Base-by-base conservation (phyloP, 2,888 invertebrate species). In the Nomada ferruginata region DNA sequence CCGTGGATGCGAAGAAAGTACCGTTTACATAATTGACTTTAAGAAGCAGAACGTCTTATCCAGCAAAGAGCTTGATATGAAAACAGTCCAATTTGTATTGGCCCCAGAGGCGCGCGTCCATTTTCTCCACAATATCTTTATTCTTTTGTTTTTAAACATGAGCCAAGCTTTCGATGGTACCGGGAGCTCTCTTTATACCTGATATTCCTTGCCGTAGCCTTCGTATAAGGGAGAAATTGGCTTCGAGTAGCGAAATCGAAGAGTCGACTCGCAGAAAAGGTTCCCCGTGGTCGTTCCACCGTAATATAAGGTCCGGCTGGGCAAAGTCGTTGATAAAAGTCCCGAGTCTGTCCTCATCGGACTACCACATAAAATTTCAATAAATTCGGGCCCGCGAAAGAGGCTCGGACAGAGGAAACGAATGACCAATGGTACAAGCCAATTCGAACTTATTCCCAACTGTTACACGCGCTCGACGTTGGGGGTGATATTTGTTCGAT, bases 331-430 rank as follows among this genome's bases (percentile, higher is more conserved):
- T 89, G 86, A 90, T 90, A 90, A 90, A 90, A 90, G 85, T 88
- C 85, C 72, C 75, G 75, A 89, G 89, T 83, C 81, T 85, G 88
- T 88, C 87, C 87, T 90, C 89, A 86, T 89, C 89, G 87, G 80
- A 82, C 82, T 83, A 85, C 87, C 86, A 89, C 88, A 90, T 90
- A 90, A 90, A 90, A 90, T 90, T 90, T 90, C 90, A 90, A 90
- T 90, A 90, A 90, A 90, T 90, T 86, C 85, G 83, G 44, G 55
- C 60, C 76, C 72, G 68, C 79, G 78, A 79, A 88, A 76, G 64
- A 68, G 66, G 60, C 63, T 65, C 42, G 83, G 84, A 65, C 75
- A 72, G 76, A 75, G 70, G 85, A 83, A 90, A 84, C 83, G 79
- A 83, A 89, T 85, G 82, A 86, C 72, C 86, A 79, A 82, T 89